A percentile compares a stretch with the other conserved stretches of the same genome.
These are phyloP conservation scores for Antitype chi DNA, from an alignment of 2,888 invertebrate species.

Conservation along the genomic window DNA sequence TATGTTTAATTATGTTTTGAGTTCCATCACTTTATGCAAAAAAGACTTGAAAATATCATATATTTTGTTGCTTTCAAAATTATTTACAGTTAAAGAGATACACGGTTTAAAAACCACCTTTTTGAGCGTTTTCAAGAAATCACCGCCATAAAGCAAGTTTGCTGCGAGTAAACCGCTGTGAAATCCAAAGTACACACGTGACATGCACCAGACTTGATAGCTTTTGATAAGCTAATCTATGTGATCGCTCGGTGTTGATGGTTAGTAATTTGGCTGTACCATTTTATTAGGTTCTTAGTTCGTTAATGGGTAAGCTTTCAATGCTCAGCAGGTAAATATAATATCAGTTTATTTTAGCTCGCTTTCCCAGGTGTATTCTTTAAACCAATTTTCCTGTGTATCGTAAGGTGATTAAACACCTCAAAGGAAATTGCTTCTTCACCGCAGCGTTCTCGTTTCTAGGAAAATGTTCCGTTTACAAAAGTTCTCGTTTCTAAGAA, in stretches of 20 bases:
- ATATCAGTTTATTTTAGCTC: not conserved
- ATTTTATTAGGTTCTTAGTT: not conserved
- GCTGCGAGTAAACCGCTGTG: not conserved
- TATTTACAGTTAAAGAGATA: no score
- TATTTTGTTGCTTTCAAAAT: no score
- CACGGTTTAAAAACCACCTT: no score
- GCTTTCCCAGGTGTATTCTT: not conserved
- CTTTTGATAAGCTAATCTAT: conserved; percentile 17
- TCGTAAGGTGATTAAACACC: not conserved
- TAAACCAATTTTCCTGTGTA: not conserved
- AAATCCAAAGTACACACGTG: not conserved
- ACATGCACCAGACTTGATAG: not conserved
- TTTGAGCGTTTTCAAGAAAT: no score
- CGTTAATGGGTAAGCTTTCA: not conserved
- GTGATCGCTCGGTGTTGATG: conserved; percentile 6
- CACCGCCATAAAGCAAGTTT: not conserved
- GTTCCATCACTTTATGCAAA: no score
- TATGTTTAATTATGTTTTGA: no score
- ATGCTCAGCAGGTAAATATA: not conserved
- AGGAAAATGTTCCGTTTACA: not conserved
- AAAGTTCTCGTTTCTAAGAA: not conserved
- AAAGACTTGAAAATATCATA: no score
- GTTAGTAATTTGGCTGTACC: not conserved
- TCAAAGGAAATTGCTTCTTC: not conserved
- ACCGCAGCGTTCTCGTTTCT: not conserved